Percentiles rank a stretch among this genome's conserved stretches.
Conservation (phyloP, 2,797 vertebrate genomes). For the Clarias pachynema region DNA sequence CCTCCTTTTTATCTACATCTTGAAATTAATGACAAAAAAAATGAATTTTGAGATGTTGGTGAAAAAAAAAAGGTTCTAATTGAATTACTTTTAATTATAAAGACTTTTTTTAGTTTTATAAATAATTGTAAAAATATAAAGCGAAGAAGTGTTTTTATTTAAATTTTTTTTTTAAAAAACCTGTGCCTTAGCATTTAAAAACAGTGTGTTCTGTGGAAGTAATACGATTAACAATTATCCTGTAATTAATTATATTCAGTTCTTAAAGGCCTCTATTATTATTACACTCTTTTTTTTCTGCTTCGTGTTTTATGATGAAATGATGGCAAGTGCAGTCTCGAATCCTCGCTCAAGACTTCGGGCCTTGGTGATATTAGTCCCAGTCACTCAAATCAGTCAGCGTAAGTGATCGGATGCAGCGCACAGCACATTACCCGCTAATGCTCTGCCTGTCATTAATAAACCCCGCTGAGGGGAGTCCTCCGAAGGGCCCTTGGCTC, state of each 20-base stretch:
- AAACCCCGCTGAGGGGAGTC: conserved; percentile 40
- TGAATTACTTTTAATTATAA: neutral
- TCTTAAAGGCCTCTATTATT: neutral
- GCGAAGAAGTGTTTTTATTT: conserved; percentile 1
- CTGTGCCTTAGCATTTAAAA: neutral
- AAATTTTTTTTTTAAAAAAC: neutral
- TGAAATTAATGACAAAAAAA: neutral
- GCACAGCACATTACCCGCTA: conserved; percentile 39
- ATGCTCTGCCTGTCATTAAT: conserved; percentile 48
- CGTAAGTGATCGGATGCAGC: conserved; percentile 32
- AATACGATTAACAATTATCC: neutral
- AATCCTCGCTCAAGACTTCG: neutral
- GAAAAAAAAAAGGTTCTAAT: neutral
- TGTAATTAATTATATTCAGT: conserved; percentile 14
- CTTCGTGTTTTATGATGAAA: neutral
- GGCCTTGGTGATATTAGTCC: conserved; percentile 18
- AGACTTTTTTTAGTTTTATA: conserved; percentile 1
- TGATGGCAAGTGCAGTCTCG: neutral
- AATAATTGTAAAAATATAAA: neutral
- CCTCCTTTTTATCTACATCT: neutral
- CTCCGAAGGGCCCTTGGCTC: conserved; percentile 6
- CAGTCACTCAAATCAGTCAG: conserved; percentile 38
- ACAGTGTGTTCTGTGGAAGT: neutral
- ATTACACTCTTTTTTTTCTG: neutral
- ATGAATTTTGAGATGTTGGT: neutral